Percentiles rank a stretch among this genome's conserved stretches.
These are phyloP conservation scores for Balanococcus diminutus DNA, from an alignment of 2,888 invertebrate species.

Conservation along the genomic window DNA sequence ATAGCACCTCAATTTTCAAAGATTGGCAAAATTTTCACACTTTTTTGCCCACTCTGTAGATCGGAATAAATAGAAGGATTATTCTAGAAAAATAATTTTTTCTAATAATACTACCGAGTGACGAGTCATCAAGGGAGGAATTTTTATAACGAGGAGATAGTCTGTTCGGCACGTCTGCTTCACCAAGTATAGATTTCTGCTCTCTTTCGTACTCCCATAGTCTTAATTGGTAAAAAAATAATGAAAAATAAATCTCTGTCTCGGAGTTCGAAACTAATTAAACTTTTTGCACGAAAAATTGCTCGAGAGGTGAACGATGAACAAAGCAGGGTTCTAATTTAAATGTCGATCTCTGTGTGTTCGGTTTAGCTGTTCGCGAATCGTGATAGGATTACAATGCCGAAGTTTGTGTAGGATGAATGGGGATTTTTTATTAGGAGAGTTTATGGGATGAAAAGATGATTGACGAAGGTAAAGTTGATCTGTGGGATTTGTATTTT, in stretches of 20 bases:
- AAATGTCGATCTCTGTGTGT: no score
- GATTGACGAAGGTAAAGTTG: neutral
- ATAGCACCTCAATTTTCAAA: no score
- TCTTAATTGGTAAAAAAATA: neutral
- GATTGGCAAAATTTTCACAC: no score
- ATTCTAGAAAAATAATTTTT: no score
- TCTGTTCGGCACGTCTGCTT: neutral
- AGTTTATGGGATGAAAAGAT: neutral
- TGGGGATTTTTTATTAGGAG: neutral
- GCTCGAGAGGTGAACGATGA: neutral
- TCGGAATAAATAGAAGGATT: no score
- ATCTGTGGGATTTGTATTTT: no score
- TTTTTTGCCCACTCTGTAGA: no score
- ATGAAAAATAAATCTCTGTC: conserved; percentile 11
- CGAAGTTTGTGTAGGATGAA: neutral
- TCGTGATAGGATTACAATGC: neutral
- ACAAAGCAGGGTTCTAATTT: neutral
- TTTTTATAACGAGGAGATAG: neutral
- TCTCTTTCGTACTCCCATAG: neutral
- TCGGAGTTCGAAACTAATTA: neutral
- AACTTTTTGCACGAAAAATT: neutral
- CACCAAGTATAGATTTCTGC: neutral
- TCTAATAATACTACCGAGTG: neutral
- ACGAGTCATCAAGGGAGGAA: neutral
- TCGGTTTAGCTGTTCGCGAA: no score